A percentile compares a stretch with the other conserved stretches of the same genome.
These are phyloP conservation scores for Eonycteris spelaea DNA, from an alignment of 2,113 vertebrate genomes.

Conservation along the genomic window DNA sequence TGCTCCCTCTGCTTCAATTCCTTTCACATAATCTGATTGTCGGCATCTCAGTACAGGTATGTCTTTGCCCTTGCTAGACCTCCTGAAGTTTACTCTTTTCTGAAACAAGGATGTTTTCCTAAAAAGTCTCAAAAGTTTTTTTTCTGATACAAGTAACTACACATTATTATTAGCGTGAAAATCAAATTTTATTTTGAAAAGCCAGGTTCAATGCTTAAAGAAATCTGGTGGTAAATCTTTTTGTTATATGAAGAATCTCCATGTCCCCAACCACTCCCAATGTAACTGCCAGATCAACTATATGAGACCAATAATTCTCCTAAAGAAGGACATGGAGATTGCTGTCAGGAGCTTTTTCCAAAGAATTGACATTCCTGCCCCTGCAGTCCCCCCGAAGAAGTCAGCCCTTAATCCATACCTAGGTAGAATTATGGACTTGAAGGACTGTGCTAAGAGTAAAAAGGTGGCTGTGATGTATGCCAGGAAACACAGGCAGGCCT, in stretches of 20 bases:
- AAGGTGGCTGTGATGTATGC: neutral
- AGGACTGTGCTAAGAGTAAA: neutral
- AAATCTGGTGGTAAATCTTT: neutral
- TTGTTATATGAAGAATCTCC: neutral
- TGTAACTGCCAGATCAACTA: neutral
- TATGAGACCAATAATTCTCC: neutral
- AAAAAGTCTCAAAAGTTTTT: neutral
- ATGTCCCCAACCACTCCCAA: neutral
- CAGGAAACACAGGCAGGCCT: slow-evolving; percentile 42
- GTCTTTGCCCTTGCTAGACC: neutral
- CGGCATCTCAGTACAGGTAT: neutral
- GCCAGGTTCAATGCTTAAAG: neutral
- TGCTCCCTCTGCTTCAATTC: neutral
- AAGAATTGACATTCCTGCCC: neutral
- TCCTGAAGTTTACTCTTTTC: neutral
- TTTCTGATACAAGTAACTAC: neutral
- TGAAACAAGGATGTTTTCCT: slow-evolving; percentile 21
- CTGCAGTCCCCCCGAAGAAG: neutral
- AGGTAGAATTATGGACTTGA: slow-evolving; percentile 26
- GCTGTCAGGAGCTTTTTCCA: neutral
- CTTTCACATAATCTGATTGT: neutral
- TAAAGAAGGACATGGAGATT: neutral
- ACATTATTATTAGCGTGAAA: neutral
- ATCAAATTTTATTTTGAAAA: slow-evolving; percentile 31
- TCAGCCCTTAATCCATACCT: neutral